Evolutionary conservation across 2,113 vertebrate species (phyloP).

Genomic region (Abramis brama): DNA sequence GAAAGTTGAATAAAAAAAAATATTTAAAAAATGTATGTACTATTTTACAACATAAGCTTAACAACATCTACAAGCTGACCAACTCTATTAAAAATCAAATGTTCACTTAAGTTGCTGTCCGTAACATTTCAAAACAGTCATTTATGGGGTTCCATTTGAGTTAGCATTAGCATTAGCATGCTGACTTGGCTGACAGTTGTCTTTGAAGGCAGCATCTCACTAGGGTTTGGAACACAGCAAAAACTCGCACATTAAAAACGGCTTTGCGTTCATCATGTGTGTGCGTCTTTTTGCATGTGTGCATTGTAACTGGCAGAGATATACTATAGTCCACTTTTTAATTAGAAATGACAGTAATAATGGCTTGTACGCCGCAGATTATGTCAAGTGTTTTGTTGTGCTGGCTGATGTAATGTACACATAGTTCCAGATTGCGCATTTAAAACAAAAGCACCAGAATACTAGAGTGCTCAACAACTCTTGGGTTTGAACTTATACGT

Average conservation of each 20-base stretch:
- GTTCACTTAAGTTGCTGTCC: background rate
- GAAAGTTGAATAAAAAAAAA: no score
- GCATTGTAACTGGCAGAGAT: conserved; percentile 13
- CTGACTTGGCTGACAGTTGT: background rate
- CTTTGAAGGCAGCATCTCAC: background rate
- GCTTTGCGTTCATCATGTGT: background rate
- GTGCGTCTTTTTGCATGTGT: background rate
- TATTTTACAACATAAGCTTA: no score
- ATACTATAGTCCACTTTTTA: conserved; percentile 19
- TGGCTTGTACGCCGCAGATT: conserved; percentile 10
- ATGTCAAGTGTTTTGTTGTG: conserved; percentile 47
- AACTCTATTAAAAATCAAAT: background rate
- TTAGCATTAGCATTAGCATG: no score
- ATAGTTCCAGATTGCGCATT: conserved; percentile 39
- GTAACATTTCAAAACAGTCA: background rate
- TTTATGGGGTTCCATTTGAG: no score
- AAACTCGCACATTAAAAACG: background rate
- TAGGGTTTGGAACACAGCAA: background rate
- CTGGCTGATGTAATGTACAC: conserved; percentile 23
- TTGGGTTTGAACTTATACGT: conserved; percentile 14
- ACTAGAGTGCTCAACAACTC: conserved; percentile 30
- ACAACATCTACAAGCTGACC: background rate
- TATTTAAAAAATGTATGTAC: no score
- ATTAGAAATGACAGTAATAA: conserved; percentile 26
- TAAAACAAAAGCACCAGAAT: conserved; percentile 35